These are phyloP conservation scores for Tyrannus savana DNA, from an alignment of 2,113 vertebrate genomes.

Conservation along the genomic window DNA sequence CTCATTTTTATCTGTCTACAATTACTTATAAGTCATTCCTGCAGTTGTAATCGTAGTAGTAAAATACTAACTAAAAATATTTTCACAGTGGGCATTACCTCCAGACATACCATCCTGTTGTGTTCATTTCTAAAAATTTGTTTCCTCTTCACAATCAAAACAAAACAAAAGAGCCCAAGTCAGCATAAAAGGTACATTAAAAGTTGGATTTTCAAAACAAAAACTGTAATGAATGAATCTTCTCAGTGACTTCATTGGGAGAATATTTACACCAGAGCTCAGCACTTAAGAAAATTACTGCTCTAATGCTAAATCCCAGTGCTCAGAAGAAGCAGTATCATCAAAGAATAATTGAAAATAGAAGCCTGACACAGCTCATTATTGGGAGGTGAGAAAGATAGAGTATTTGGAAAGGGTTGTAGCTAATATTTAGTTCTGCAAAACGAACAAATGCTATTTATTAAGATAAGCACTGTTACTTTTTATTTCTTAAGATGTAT, in stretches of 20 bases:
- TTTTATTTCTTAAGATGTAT: neutral
- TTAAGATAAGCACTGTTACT: neutral
- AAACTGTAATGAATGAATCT: neutral
- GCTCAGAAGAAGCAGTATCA: neutral
- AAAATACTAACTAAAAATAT: neutral
- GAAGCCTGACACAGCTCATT: neutral
- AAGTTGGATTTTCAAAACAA: neutral
- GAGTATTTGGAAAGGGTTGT: neutral
- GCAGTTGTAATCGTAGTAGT: neutral
- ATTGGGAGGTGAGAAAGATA: neutral
- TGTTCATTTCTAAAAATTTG: neutral
- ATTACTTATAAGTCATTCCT: neutral
- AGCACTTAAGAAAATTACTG: neutral
- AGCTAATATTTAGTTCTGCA: neutral
- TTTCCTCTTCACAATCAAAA: fast-evolving
- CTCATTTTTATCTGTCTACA: neutral
- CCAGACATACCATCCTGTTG: neutral
- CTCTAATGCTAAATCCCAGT: neutral
- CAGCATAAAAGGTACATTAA: neutral
- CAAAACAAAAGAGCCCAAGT: neutral
- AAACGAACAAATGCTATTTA: neutral
- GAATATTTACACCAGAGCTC: neutral
- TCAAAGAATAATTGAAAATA: neutral
- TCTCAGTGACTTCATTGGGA: neutral
- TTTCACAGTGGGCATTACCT: neutral